Evolutionary conservation across 2,888 invertebrate species (phyloP).

Genomic region (Peribatodes rhomboidaria): DNA sequence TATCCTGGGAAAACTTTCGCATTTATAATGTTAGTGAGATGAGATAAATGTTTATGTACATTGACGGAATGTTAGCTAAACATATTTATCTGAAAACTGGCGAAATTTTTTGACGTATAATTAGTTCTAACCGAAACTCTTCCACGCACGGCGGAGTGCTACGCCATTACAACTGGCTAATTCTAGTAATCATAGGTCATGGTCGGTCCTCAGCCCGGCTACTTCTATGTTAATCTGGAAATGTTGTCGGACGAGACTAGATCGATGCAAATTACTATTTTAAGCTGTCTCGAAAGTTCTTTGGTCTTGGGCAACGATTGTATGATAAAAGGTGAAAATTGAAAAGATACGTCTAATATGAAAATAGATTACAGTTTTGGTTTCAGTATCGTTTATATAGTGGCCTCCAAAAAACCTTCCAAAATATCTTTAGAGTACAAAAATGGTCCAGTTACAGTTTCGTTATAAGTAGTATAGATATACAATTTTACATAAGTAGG

Average conservation of each 20-base stretch:
- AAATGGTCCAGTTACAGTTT: too few species aligned
- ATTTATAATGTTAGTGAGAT: too few species aligned
- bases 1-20: too few species aligned
- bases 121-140: neutral
- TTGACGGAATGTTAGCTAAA: too few species aligned
- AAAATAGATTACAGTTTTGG: too few species aligned
- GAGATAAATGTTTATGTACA: too few species aligned
- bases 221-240: conserved; percentile 10
- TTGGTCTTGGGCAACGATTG: neutral
- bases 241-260: conserved; percentile 1
- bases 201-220: conserved; percentile 38
- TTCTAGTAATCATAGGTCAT: conserved; percentile 36
- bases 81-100: too few species aligned
- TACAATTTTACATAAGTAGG: too few species aligned
- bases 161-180: conserved; percentile 1
- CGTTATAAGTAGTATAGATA: too few species aligned
- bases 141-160: neutral
- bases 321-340: neutral
- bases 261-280: neutral
- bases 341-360: neutral
- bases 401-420: too few species aligned
- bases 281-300: neutral
- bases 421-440: too few species aligned
- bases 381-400: too few species aligned
- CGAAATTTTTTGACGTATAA: neutral